Evolutionary conservation across 1,140 invertebrate genomes (phyloP).

Genomic region (Hestina assimilis): DNA sequence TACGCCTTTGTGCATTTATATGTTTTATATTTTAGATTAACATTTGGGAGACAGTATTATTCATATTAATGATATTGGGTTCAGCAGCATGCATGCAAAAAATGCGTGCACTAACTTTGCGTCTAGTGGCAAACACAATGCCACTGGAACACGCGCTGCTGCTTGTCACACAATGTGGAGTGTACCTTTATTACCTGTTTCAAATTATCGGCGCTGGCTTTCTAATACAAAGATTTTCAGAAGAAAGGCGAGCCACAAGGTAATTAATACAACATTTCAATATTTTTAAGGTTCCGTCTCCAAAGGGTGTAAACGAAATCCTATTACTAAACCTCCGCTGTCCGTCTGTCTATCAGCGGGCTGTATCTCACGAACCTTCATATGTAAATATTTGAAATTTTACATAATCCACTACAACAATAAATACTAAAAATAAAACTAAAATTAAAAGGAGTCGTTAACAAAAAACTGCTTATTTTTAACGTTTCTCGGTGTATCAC

Average conservation of each 20-base stretch:
- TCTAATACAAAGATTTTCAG: slow-evolving; percentile 54
- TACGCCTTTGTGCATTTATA: neutral
- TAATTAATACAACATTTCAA: slow-evolving; percentile 18
- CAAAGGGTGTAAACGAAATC: too few relatives aligned
- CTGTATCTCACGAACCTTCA: too few relatives aligned
- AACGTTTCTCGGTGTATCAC: too few relatives aligned
- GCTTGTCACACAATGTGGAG: slow-evolving; percentile 83
- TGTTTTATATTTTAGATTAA: slow-evolving; percentile 55
- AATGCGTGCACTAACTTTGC: slow-evolving; percentile 62
- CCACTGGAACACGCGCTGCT: slow-evolving; percentile 84
- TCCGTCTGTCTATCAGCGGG: too few relatives aligned
- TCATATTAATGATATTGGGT: slow-evolving; percentile 78
- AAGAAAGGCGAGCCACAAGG: slow-evolving; percentile 57
- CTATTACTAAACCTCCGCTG: too few relatives aligned
- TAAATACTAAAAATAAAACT: too few relatives aligned
- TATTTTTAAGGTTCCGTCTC: too few relatives aligned
- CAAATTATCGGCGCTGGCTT: slow-evolving; percentile 81
- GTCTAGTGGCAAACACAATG: slow-evolving; percentile 54
- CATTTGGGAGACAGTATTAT: slow-evolving; percentile 82
- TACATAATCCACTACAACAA: too few relatives aligned
- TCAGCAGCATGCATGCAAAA: slow-evolving; percentile 78
- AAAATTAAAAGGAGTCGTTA: too few relatives aligned
- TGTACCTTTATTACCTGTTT: slow-evolving; percentile 85
- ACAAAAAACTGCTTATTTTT: too few relatives aligned
- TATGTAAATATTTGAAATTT: too few relatives aligned